phyloP scores from a whole-genome alignment of 2,888 invertebrate genomes.

The Petrolisthes cinctipes region DNA sequence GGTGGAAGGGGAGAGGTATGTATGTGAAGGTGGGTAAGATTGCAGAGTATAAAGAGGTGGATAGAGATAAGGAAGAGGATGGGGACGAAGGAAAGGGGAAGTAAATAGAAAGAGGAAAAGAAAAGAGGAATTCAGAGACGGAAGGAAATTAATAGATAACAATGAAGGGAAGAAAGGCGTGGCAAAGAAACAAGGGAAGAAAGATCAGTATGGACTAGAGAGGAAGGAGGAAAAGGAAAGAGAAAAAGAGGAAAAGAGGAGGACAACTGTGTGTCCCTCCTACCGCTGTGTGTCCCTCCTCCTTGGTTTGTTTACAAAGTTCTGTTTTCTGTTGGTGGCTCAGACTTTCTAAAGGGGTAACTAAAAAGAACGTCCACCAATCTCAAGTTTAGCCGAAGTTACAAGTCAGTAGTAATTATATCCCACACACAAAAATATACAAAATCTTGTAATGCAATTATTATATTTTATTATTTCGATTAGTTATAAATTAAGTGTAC shows the following conservation, averaged over 20 bases:
- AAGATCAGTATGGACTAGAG: not conserved
- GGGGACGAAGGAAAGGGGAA: not conserved
- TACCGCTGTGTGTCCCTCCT: not conserved
- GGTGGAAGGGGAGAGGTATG: no score
- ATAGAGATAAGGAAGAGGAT: not conserved
- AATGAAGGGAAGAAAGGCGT: not conserved
- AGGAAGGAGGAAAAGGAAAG: not conserved
- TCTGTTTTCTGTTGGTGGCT: conserved; percentile 34
- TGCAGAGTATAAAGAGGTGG: no score
- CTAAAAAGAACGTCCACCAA: not conserved
- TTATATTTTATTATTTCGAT: no score
- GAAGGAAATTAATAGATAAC: not conserved
- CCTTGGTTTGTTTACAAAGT: conserved; percentile 37
- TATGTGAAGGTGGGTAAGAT: no score
- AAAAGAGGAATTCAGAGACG: not conserved
- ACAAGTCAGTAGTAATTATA: no score
- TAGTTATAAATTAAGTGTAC: no score
- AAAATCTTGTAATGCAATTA: no score
- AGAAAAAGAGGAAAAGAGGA: not conserved
- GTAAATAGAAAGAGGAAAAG: not conserved
- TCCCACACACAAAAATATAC: no score
- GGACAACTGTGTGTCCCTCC: not conserved
- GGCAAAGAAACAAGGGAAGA: not conserved
- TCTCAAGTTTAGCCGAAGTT: no score
- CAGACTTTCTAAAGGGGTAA: conserved; percentile 5